Conservation (phyloP, 2,888 invertebrate genomes). For the Tineola bisselliella region DNA sequence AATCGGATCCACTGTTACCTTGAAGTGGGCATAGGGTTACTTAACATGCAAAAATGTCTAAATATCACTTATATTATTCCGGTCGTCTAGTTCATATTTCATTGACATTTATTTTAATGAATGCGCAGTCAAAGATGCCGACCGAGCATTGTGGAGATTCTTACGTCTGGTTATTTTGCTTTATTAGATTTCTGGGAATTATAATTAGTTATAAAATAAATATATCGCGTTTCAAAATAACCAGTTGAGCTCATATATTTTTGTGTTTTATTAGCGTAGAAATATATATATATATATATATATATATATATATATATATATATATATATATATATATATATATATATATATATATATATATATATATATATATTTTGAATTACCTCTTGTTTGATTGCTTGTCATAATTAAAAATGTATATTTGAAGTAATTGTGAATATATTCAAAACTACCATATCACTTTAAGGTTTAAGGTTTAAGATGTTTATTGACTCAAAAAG, state of each 20-base stretch:
- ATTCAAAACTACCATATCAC: too few species aligned
- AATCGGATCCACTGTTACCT: background rate
- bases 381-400: too few species aligned
- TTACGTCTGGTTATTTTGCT: constrained; percentile 2
- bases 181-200: constrained; percentile 9
- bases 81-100: constrained; percentile 6
- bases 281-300: too few species aligned
- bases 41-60: constrained; percentile 9
- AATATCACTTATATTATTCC: background rate
- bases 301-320: too few species aligned
- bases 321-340: too few species aligned
- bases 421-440: too few species aligned
- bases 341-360: too few species aligned
- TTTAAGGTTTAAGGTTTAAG: too few species aligned
- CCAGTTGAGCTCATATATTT: background rate
- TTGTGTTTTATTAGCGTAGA: background rate
- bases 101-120: constrained; percentile 11
- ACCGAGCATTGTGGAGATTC: constrained; percentile 1
- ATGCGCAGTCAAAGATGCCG: constrained; percentile 1
- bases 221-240: background rate
- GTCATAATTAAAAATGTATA: too few species aligned
- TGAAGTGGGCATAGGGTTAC: background rate
- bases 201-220: background rate
- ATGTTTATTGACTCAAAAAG: too few species aligned
- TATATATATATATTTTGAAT: too few species aligned